phyloP scores from a whole-genome alignment of 2,113 vertebrate genomes.

The Hypocryptadius cinnamomeus region DNA sequence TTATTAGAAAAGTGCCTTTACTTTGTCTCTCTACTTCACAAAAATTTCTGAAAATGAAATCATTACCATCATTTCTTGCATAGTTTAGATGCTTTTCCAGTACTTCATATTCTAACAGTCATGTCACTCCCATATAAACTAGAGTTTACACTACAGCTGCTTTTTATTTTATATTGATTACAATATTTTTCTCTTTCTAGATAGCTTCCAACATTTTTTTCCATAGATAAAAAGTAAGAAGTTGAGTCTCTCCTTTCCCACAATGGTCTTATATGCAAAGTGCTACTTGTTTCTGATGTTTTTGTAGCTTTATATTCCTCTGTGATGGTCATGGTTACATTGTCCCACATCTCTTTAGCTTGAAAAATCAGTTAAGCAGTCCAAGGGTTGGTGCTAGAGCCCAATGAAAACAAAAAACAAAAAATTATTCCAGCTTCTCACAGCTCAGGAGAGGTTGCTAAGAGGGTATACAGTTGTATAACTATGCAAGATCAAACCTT shows the following conservation, averaged over 20 bases:
- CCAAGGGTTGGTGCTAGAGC: background rate
- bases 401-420: background rate
- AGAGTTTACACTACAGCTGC: background rate
- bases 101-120: background rate
- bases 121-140: background rate
- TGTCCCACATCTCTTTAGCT: background rate
- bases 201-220: background rate
- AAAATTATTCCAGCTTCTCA: background rate
- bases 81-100: background rate
- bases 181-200: background rate
- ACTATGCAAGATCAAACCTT: background rate
- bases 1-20: background rate
- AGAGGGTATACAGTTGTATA: background rate
- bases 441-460: background rate
- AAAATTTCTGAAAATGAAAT: background rate
- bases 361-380: background rate
- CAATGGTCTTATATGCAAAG: background rate
- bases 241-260: background rate
- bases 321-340: background rate
- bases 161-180: background rate
- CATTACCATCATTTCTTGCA: background rate
- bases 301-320: background rate
- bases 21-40: background rate
- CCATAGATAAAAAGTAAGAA: background rate
- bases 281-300: background rate